Evolutionary conservation across 2,797 vertebrate species (phyloP).

Genomic region (Diplodus puntazzo): DNA sequence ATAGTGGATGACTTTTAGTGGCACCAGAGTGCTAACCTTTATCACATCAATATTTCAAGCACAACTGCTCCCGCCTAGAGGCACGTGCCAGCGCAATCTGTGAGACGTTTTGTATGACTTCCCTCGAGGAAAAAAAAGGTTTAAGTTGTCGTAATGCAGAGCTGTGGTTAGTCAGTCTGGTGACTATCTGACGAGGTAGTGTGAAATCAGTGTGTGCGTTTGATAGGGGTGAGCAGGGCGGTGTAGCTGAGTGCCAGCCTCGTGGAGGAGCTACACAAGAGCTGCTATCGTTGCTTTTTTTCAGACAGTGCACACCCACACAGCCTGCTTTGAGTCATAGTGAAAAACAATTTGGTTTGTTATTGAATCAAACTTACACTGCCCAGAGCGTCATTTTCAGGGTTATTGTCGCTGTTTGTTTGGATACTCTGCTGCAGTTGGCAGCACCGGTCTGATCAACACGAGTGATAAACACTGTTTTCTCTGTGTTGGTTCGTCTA

Average conservation of each 20-base stretch:
- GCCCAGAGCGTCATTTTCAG: conserved; percentile 2
- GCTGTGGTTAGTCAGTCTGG: conserved; percentile 11
- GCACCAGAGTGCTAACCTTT: not conserved
- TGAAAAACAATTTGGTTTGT: conserved; percentile 38
- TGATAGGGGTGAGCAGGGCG: conserved; percentile 1
- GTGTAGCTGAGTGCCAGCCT: conserved; percentile 9
- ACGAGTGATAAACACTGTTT: not conserved
- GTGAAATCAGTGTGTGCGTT: not conserved
- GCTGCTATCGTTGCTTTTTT: conserved; percentile 9
- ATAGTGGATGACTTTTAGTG: conserved; percentile 2
- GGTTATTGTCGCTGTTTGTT: not conserved
- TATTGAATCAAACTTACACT: conserved; percentile 23
- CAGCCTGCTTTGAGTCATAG: conserved; percentile 39
- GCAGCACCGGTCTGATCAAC: not conserved
- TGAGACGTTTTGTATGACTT: conserved; percentile 20
- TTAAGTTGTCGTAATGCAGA: not conserved
- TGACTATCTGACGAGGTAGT: not conserved
- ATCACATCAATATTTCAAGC: conserved; percentile 46
- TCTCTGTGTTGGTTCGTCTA: not conserved
- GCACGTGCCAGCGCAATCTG: conserved; percentile 20
- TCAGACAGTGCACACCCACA: conserved; percentile 34
- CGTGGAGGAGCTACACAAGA: conserved; percentile 18
- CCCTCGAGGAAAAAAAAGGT: not conserved
- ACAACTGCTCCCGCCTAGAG: not conserved
- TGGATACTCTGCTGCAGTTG: conserved; percentile 17